phyloP scores from a whole-genome alignment of 1,140 invertebrate species.

The Diorhabda elongata region DNA sequence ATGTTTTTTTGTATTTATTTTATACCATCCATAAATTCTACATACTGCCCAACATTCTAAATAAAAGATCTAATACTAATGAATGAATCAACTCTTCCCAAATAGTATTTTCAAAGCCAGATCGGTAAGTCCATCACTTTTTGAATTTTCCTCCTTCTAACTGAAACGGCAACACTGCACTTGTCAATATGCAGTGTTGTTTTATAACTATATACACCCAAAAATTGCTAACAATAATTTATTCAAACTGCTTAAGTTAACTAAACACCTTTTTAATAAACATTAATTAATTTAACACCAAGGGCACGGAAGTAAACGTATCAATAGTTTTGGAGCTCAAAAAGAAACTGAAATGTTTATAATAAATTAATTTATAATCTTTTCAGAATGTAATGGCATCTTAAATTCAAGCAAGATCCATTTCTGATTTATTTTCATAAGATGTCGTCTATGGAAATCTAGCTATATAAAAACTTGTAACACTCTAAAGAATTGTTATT shows the following conservation, averaged over 20 bases:
- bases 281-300: not conserved
- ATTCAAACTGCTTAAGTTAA: not conserved
- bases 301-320: not conserved
- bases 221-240: not conserved
- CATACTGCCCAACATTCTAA: not conserved
- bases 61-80: not conserved
- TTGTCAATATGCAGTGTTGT: not conserved
- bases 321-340: not conserved
- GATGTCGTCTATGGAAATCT: too few relatives aligned
- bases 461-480: too few relatives aligned
- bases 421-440: too few relatives aligned
- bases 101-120: too few relatives aligned
- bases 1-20: slow-evolving; percentile 22
- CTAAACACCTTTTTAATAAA: not conserved
- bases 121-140: too few relatives aligned
- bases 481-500: too few relatives aligned
- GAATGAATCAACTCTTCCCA: too few relatives aligned
- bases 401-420: too few relatives aligned
- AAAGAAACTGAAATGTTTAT: not conserved
- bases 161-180: too few relatives aligned
- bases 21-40: not conserved
- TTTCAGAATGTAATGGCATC: too few relatives aligned
- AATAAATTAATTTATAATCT: too few relatives aligned
- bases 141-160: too few relatives aligned
- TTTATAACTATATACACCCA: not conserved